Evolutionary conservation across 2,888 invertebrate genomes (phyloP).

Genomic region (Lycia hirtaria): DNA sequence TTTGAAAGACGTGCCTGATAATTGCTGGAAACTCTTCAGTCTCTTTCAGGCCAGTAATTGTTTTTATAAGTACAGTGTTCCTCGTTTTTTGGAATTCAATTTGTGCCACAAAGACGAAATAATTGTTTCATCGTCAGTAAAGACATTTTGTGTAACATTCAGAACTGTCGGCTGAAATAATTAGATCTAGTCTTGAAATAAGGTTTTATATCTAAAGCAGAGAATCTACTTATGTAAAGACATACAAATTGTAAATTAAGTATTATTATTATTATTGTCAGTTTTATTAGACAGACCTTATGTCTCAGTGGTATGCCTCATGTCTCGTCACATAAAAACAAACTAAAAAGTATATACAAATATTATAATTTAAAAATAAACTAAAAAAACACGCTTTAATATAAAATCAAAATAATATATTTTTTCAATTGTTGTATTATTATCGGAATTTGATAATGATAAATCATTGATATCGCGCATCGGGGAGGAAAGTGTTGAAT

Average conservation of each 20-base stretch:
- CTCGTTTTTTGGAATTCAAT: slow-evolving; percentile 29
- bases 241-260: background rate
- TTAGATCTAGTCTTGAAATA: slow-evolving; percentile 7
- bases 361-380: too few relatives aligned
- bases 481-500: too few relatives aligned
- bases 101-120: slow-evolving; percentile 25
- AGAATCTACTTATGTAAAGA: background rate
- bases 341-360: too few relatives aligned
- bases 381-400: too few relatives aligned
- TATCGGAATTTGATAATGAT: too few relatives aligned
- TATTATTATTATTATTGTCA: too few relatives aligned
- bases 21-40: slow-evolving; percentile 28
- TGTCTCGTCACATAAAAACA: too few relatives aligned
- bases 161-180: slow-evolving; percentile 11
- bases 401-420: too few relatives aligned
- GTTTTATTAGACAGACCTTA: background rate
- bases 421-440: too few relatives aligned
- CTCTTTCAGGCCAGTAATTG: slow-evolving; percentile 28
- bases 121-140: slow-evolving; percentile 23
- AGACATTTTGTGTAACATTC: slow-evolving; percentile 17
- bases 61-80: slow-evolving; percentile 30
- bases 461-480: too few relatives aligned
- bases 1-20: slow-evolving; percentile 21
- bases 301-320: too few relatives aligned
- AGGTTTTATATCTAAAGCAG: background rate